Evolutionary conservation across 2,888 invertebrate genomes (phyloP).

Genomic region (Antheraea assamensis): DNA sequence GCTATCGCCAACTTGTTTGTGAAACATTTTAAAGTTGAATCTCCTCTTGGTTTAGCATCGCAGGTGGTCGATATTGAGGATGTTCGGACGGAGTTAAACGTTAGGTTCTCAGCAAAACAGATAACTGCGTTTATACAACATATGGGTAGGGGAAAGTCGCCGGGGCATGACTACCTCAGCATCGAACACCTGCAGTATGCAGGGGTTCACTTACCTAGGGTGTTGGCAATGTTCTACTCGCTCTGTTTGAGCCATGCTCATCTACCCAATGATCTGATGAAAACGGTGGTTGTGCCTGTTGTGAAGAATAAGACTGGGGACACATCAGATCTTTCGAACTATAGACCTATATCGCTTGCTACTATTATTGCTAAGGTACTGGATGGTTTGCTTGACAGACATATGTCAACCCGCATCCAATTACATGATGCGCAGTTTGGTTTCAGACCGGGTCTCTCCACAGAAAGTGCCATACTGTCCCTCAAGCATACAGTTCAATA

Average conservation of each 20-base stretch:
- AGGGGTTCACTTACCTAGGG: conserved; percentile 2
- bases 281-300: conserved; percentile 14
- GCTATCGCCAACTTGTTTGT: conserved; percentile 1
- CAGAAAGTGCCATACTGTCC: no score
- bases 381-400: not conserved
- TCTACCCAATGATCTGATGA: conserved; percentile 14
- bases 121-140: not conserved
- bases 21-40: not conserved
- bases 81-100: no score
- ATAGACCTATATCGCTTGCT: conserved; percentile 11
- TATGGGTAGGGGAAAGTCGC: conserved; percentile 13
- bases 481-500: no score
- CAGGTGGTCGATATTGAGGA: not conserved
- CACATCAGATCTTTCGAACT: not conserved
- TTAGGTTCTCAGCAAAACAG: not conserved
- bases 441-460: no score
- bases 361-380: not conserved
- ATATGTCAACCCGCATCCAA: no score
- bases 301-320: conserved; percentile 15
- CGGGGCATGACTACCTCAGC: conserved; percentile 13
- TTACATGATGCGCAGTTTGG: no score
- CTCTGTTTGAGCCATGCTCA: conserved; percentile 5
- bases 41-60: not conserved
- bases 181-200: conserved; percentile 11
- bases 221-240: conserved; percentile 4